These are phyloP conservation scores for Vanessa atalanta DNA, from an alignment of 1,140 invertebrate species.

Conservation along the genomic window DNA sequence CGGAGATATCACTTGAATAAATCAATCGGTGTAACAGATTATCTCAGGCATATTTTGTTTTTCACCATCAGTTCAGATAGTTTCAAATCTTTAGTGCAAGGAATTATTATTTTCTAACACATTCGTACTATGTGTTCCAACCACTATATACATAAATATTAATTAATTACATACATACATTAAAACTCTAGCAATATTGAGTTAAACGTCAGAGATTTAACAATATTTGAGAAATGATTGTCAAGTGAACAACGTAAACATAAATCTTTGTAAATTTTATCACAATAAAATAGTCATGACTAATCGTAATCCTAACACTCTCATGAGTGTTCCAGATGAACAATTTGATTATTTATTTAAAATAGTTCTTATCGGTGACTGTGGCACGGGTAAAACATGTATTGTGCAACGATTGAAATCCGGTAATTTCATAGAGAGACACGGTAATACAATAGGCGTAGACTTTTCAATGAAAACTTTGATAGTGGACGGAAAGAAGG, in stretches of 20 bases:
- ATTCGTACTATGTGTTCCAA: too few relatives aligned
- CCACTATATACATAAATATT: too few relatives aligned
- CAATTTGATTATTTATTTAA: constrained; percentile 91
- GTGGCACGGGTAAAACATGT: constrained; percentile 92
- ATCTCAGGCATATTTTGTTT: too few relatives aligned
- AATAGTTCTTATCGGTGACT: constrained; percentile 91
- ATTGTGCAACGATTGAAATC: constrained; percentile 96
- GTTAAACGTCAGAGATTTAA: constrained; percentile 12
- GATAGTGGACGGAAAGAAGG: constrained; percentile 93
- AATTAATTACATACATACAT: too few relatives aligned
- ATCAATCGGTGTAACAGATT: too few relatives aligned
- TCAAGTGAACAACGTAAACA: constrained; percentile 68
- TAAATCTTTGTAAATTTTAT: constrained; percentile 40
- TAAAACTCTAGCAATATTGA: too few relatives aligned
- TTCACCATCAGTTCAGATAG: too few relatives aligned
- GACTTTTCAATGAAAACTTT: constrained; percentile 99
- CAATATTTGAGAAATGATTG: constrained; percentile 43
- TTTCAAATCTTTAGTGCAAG: too few relatives aligned
- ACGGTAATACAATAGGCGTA: constrained; percentile 97
- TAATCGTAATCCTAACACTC: constrained; percentile 81
- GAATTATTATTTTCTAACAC: too few relatives aligned
- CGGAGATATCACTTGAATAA: too few relatives aligned
- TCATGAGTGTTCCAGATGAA: constrained; percentile 84
- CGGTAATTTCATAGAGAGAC: constrained; percentile 94
- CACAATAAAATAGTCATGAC: constrained; percentile 60